A percentile compares a stretch with the other conserved stretches of the same genome.
Evolutionary conservation across 1,140 invertebrate genomes (phyloP).

Genomic region (Lethocerus indicus): DNA sequence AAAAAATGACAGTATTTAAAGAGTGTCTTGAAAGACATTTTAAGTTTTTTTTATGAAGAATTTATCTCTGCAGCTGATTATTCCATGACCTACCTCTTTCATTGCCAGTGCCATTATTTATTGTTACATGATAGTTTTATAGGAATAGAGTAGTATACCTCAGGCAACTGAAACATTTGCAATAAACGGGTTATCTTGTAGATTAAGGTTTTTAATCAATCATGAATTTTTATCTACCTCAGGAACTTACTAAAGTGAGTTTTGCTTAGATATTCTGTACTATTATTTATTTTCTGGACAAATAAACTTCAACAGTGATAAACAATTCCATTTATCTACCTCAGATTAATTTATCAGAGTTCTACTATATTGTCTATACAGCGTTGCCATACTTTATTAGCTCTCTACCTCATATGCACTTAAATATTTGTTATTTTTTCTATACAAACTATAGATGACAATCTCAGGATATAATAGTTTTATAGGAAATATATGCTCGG

Average conservation of each 20-base stretch:
- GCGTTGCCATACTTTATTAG: constrained; percentile 10
- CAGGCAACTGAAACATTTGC: constrained; percentile 4
- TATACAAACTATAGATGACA: constrained; percentile 10
- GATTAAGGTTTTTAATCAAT: not conserved
- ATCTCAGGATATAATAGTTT: constrained; percentile 13
- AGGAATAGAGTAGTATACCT: not conserved
- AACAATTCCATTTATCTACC: constrained; percentile 12
- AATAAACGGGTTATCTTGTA: constrained; percentile 10
- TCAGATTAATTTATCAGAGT: constrained; percentile 8
- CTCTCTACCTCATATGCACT: constrained; percentile 10
- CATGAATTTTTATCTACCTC: constrained; percentile 9
- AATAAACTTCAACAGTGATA: constrained; percentile 4
- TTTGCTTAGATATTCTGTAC: not conserved
- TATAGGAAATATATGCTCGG: constrained; percentile 1
- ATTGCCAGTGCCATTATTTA: too few species aligned
- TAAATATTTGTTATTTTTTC: constrained; percentile 10
- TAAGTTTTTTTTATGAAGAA: not conserved
- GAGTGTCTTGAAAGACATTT: too few species aligned
- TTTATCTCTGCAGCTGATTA: not conserved
- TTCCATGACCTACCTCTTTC: not conserved
- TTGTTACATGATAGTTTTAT: not conserved
- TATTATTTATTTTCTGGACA: constrained; percentile 1
- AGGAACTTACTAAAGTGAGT: not conserved
- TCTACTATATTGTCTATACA: constrained; percentile 4
- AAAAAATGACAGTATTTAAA: too few species aligned